Conservation (phyloP, 1,140 invertebrate species). For the Melitaea cinxia region DNA sequence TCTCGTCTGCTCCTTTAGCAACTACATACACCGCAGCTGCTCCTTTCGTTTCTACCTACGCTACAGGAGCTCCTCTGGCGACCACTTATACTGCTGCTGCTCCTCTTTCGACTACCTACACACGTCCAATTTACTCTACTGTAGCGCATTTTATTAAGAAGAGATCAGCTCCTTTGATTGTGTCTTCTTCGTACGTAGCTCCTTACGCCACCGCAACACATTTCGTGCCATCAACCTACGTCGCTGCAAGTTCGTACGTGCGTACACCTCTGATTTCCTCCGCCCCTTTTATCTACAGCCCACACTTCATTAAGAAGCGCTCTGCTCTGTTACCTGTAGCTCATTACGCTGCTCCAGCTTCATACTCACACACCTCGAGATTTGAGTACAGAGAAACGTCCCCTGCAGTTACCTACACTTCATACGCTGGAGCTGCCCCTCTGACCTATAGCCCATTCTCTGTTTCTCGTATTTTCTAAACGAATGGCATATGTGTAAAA, state of each 20-base stretch:
- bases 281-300: constrained; percentile 46
- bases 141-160: constrained; percentile 58
- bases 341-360: constrained; percentile 42
- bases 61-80: constrained; percentile 31
- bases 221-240: constrained; percentile 28
- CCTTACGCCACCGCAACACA: constrained; percentile 35
- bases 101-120: constrained; percentile 46
- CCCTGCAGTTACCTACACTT: constrained; percentile 31
- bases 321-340: too few relatives aligned
- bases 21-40: constrained; percentile 46
- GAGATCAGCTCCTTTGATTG: constrained; percentile 43
- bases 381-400: constrained; percentile 40
- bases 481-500: background rate
- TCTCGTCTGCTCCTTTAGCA: background rate
- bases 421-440: constrained; percentile 45
- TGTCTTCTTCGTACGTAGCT: constrained; percentile 37
- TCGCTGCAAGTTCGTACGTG: constrained; percentile 33
- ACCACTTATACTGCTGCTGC: constrained; percentile 24
- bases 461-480: background rate
- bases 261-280: constrained; percentile 40
- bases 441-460: constrained; percentile 38
- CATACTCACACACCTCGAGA: constrained; percentile 49
- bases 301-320: constrained; percentile 65
- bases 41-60: constrained; percentile 17
- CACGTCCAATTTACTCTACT: constrained; percentile 39